Conservation (phyloP, 1,140 invertebrate species). For the Solenopsis invicta region DNA sequence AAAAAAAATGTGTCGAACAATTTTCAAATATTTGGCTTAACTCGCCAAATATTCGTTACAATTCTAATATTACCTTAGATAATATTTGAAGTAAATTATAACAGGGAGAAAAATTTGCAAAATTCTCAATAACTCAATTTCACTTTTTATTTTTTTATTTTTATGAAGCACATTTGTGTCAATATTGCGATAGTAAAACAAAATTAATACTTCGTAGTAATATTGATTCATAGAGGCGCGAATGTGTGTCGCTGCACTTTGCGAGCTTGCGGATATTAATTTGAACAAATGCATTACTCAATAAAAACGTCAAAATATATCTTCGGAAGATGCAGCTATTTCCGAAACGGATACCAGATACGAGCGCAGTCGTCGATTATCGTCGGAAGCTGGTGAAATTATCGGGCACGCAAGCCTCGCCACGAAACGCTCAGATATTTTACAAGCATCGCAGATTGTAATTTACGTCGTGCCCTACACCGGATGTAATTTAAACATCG, state of each 20-base stretch:
- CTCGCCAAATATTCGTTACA: too few relatives aligned
- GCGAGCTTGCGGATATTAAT: neutral
- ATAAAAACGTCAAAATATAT: conserved; percentile 4
- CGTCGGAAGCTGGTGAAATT: conserved; percentile 29
- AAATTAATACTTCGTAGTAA: neutral
- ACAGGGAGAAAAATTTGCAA: too few relatives aligned
- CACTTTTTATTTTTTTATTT: neutral
- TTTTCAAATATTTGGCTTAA: too few relatives aligned
- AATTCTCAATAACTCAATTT: too few relatives aligned
- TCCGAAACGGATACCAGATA: neutral
- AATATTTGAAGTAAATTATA: too few relatives aligned
- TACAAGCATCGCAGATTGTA: conserved; percentile 44
- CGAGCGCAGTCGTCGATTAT: conserved; percentile 23
- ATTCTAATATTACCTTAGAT: too few relatives aligned
- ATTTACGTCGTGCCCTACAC: conserved; percentile 53
- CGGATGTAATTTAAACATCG: conserved; percentile 58
- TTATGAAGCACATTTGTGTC: neutral
- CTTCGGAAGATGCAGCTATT: neutral
- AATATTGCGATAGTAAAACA: neutral
- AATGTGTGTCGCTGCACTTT: neutral
- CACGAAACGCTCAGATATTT: conserved; percentile 46
- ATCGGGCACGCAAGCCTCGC: conserved; percentile 32
- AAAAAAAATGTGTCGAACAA: too few relatives aligned
- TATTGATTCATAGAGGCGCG: neutral
- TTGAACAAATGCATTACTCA: neutral